These are phyloP conservation scores for Alviniconcha marisindica DNA, from an alignment of 1,140 invertebrate genomes.

Conservation along the genomic window DNA sequence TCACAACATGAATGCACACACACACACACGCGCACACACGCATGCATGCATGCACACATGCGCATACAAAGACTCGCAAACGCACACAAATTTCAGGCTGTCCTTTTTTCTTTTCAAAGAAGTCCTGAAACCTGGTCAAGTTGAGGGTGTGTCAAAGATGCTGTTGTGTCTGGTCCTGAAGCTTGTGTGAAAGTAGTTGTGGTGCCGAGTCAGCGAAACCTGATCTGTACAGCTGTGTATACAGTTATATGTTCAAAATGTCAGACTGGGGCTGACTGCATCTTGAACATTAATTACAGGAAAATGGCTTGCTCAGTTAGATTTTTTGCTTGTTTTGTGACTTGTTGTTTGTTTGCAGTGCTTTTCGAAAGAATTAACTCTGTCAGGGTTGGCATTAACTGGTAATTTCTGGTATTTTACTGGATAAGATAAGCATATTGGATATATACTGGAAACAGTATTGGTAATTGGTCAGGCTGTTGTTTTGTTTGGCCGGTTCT, in stretches of 20 bases:
- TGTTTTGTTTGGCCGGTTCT: background rate
- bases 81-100: background rate
- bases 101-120: background rate
- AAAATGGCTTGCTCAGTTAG: no score
- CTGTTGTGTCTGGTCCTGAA: no score
- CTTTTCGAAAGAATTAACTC: background rate
- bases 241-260: background rate
- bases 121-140: no score
- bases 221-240: background rate
- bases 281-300: no score
- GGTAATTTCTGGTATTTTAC: no score
- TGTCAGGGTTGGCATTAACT: no score
- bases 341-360: no score
- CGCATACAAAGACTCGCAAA: background rate
- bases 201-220: background rate
- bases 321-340: no score
- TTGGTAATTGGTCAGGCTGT: constrained; percentile 67
- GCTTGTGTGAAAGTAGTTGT: background rate
- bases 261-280: no score
- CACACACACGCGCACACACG: background rate
- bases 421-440: no score
- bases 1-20: background rate
- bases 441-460: constrained; percentile 47
- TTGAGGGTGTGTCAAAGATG: no score
- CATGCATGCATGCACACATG: background rate